Conservation (phyloP, 2,797 vertebrate genomes). For the Rhabdophis nuchalis region DNA sequence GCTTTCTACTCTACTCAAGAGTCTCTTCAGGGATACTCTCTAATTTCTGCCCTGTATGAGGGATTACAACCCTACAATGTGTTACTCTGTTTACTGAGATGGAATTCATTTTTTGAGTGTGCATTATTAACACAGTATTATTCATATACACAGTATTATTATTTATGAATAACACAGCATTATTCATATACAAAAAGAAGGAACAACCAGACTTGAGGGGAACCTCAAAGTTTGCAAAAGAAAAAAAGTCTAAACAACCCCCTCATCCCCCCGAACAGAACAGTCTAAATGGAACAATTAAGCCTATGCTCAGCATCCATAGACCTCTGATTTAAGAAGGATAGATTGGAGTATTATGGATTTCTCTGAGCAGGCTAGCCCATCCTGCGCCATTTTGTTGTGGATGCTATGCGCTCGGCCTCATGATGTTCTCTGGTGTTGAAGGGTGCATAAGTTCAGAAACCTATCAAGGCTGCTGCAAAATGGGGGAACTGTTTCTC, state of each 20-base stretch:
- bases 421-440: background rate
- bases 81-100: background rate
- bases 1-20: background rate
- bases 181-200: background rate
- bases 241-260: background rate
- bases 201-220: background rate
- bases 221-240: background rate
- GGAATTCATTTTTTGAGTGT: background rate
- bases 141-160: background rate
- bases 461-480: background rate
- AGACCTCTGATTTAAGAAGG: background rate
- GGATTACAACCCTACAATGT: background rate
- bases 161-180: no score
- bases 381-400: background rate
- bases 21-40: background rate
- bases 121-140: no score
- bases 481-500: background rate
- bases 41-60: background rate
- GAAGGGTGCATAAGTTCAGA: background rate
- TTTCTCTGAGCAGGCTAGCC: background rate
- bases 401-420: background rate
- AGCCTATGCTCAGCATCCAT: background rate
- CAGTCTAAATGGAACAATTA: background rate
- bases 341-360: background rate
- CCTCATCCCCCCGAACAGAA: background rate